phyloP scores from a whole-genome alignment of 2,797 vertebrate genomes.

The Helarctos malayanus region DNA sequence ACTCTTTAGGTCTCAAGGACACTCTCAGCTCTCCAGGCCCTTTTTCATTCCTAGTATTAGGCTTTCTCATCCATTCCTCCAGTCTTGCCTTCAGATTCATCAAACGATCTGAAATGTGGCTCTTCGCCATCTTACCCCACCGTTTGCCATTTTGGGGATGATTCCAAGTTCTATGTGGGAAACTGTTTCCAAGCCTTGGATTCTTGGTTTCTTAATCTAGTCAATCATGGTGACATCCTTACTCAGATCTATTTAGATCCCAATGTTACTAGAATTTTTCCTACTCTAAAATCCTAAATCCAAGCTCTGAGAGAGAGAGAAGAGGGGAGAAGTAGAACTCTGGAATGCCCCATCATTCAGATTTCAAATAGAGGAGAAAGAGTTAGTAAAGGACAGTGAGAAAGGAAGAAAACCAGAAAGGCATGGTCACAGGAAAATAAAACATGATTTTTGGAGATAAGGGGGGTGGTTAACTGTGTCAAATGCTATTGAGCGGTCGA shows the following conservation, averaged over 20 bases:
- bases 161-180: background rate
- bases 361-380: background rate
- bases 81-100: background rate
- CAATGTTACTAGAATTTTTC: background rate
- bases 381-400: background rate
- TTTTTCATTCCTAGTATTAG: background rate
- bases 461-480: background rate
- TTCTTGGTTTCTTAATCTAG: background rate
- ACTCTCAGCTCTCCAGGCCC: background rate
- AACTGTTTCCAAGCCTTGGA: background rate
- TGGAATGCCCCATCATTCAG: background rate
- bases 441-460: background rate
- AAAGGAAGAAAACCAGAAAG: background rate
- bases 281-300: conserved; percentile 17
- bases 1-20: background rate
- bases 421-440: background rate
- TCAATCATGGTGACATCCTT: background rate
- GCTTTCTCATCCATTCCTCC: background rate
- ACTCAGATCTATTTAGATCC: background rate
- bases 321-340: background rate
- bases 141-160: background rate
- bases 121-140: background rate
- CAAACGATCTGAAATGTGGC: background rate
- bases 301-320: background rate
- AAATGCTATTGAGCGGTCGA: background rate